Conservation (phyloP, 2,113 vertebrate species). For the Bos indicus region DNA sequence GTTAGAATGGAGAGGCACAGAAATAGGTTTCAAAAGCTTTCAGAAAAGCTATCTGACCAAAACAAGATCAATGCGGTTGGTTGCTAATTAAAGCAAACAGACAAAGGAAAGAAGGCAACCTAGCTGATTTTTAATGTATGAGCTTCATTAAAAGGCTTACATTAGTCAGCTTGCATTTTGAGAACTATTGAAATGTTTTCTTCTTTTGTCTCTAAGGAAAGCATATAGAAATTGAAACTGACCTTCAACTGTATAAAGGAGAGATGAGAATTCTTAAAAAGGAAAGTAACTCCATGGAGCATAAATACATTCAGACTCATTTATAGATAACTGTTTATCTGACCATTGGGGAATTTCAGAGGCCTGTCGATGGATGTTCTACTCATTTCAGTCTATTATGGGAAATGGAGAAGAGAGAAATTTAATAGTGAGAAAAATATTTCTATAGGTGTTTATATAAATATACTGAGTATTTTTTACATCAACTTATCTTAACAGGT, state of each 20-base stretch:
- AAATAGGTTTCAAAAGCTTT: conserved; percentile 76
- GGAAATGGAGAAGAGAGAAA: background rate
- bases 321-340: background rate
- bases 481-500: background rate
- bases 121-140: conserved; percentile 73
- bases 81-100: conserved; percentile 80
- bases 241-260: conserved; percentile 57
- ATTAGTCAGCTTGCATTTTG: conserved; percentile 58
- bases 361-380: background rate
- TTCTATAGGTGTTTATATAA: background rate
- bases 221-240: conserved; percentile 57
- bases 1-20: conserved; percentile 61
- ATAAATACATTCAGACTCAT: background rate
- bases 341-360: background rate
- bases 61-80: conserved; percentile 66
- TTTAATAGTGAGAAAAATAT: background rate
- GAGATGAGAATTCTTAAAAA: background rate
- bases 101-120: conserved; percentile 70
- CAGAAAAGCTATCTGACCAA: conserved; percentile 76
- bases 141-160: conserved; percentile 71
- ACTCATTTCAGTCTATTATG: background rate
- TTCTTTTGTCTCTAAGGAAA: conserved; percentile 40
- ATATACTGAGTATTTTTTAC: background rate
- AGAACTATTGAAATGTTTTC: conserved; percentile 60
- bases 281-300: background rate